Conservation (phyloP, 2,888 invertebrate species). For the Plagiodera versicolora region DNA sequence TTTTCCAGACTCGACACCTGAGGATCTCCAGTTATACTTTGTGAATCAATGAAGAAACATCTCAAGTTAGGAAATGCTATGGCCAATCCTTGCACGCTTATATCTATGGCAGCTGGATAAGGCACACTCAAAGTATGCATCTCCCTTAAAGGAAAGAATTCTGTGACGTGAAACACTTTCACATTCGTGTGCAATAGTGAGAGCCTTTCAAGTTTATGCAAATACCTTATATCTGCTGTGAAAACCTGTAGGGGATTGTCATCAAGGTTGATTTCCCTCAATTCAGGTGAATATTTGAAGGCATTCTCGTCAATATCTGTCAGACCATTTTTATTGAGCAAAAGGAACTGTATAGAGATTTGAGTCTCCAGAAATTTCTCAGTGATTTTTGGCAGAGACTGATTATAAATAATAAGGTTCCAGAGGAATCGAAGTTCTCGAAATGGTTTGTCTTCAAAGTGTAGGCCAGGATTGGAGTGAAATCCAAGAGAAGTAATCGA, state of each 20-base stretch:
- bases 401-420: conserved; percentile 4
- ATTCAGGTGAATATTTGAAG: not conserved
- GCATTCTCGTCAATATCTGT: not conserved
- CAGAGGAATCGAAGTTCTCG: not conserved
- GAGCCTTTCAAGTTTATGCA: not conserved
- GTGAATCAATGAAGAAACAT: not conserved
- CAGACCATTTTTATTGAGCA: not conserved
- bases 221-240: not conserved
- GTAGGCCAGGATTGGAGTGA: not conserved
- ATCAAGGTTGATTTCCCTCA: not conserved
- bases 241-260: conserved; percentile 3
- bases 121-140: not conserved
- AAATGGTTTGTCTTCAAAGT: not conserved
- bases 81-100: not conserved
- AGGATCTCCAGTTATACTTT: not conserved
- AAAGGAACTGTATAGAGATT: not conserved
- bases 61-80: conserved; percentile 3
- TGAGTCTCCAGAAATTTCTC: not conserved
- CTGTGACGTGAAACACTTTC: not conserved
- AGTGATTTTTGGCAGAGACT: not conserved
- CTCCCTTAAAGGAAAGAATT: not conserved
- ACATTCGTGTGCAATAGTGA: not conserved
- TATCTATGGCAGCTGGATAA: not conserved
- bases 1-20: not conserved
- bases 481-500: not conserved